phyloP scores from a whole-genome alignment of 2,113 vertebrate genomes.

The Sakesphorus luctuosus region DNA sequence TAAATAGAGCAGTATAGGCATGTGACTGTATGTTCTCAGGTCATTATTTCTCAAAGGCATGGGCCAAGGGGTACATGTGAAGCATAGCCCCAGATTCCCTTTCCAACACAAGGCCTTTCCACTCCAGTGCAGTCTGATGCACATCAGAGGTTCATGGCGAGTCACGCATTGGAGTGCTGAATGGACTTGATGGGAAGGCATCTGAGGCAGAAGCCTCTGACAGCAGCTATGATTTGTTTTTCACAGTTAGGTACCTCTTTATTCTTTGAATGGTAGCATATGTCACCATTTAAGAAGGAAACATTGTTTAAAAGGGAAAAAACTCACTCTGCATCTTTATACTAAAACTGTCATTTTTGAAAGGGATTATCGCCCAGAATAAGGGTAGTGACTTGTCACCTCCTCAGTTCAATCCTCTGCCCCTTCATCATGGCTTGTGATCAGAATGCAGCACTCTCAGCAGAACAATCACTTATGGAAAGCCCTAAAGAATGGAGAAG shows the following conservation, averaged over 20 bases:
- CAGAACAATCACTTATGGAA: background rate
- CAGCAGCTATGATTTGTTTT: constrained; percentile 52
- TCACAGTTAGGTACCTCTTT: background rate
- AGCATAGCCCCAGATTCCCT: background rate
- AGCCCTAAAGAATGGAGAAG: background rate
- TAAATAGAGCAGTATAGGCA: background rate
- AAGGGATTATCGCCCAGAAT: background rate
- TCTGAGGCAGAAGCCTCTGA: constrained; percentile 19
- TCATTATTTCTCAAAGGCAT: background rate
- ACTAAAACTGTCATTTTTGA: background rate
- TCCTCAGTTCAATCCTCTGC: background rate
- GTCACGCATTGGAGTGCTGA: background rate
- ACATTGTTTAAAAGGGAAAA: background rate
- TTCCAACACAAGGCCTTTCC: background rate
- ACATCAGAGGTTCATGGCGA: background rate
- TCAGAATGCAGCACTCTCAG: background rate
- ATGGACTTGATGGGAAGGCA: background rate
- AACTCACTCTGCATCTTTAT: background rate
- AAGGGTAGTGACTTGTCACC: background rate
- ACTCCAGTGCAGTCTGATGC: background rate
- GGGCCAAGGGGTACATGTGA: background rate
- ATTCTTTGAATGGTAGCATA: background rate
- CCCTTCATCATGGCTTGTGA: background rate
- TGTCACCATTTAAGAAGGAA: constrained; percentile 3
- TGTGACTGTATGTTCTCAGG: background rate